phyloP scores from a whole-genome alignment of 2,113 vertebrate genomes.

The Planiliza haematocheilus region DNA sequence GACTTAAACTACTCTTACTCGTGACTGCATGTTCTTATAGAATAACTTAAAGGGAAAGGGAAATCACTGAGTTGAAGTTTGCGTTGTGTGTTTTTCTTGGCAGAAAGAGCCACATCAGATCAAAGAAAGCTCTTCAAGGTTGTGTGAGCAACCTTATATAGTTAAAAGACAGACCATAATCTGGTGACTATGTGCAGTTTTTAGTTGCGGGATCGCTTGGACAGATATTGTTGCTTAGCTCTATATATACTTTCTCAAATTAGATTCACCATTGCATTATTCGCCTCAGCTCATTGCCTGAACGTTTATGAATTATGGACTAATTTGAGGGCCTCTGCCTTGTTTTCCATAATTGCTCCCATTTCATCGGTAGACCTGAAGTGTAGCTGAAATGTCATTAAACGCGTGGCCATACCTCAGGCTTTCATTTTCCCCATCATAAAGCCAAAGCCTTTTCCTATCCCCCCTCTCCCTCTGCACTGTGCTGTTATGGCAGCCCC shows the following conservation, averaged over 20 bases:
- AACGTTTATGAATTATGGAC: slow-evolving; percentile 65
- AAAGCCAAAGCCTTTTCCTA: slow-evolving; percentile 39
- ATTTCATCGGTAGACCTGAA: slow-evolving; percentile 56
- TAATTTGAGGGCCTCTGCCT: slow-evolving; percentile 49
- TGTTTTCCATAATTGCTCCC: slow-evolving; percentile 70
- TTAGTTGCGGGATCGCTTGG: neutral
- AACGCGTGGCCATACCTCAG: slow-evolving; percentile 51
- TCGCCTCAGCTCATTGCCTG: slow-evolving; percentile 40
- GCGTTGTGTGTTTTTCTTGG: no score
- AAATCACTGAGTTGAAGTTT: no score
- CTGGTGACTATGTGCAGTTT: neutral
- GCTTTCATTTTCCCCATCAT: slow-evolving; percentile 61
- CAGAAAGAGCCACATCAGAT: neutral
- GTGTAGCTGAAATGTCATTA: slow-evolving; percentile 65
- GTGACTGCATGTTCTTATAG: no score
- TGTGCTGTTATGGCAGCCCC: slow-evolving; percentile 46
- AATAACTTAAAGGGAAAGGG: no score
- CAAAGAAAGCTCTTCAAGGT: neutral
- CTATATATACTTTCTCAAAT: slow-evolving; percentile 2
- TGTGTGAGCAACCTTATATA: neutral
- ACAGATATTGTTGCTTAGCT: slow-evolving; percentile 19
- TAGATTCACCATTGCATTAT: slow-evolving; percentile 34
- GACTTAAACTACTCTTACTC: no score
- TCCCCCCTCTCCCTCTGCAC: slow-evolving; percentile 7
- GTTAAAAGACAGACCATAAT: neutral